These are phyloP conservation scores for Rhynchonycteris naso DNA, from an alignment of 2,797 vertebrate genomes.

Conservation along the genomic window DNA sequence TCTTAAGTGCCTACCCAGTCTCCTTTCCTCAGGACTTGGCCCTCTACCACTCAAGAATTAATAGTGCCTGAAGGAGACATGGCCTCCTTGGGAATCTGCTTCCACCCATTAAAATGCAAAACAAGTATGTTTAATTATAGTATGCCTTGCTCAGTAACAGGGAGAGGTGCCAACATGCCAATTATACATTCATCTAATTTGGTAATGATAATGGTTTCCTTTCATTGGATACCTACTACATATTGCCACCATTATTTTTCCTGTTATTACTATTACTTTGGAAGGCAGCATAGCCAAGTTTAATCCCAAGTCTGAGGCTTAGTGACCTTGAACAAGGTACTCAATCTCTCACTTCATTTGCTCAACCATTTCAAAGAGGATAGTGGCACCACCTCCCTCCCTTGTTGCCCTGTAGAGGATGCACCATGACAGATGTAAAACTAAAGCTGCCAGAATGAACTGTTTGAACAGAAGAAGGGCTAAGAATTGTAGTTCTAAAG, in stretches of 20 bases:
- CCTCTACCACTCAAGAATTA: background rate
- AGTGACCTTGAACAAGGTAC: background rate
- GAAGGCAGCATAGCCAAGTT: constrained; percentile 33
- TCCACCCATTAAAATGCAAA: constrained; percentile 35
- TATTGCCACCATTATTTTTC: constrained; percentile 15
- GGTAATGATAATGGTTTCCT: constrained; percentile 19
- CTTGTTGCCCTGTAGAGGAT: background rate
- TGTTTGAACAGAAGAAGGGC: background rate
- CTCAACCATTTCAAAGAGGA: background rate
- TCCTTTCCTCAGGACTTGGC: background rate
- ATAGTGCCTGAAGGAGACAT: background rate
- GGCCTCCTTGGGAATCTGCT: background rate
- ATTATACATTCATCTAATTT: constrained; percentile 51
- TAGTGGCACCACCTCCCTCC: too few species aligned
- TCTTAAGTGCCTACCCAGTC: background rate
- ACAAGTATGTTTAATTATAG: background rate
- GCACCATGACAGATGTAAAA: background rate
- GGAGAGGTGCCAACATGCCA: background rate
- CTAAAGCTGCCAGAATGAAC: background rate
- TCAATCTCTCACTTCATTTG: background rate
- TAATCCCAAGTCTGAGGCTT: background rate
- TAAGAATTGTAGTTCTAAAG: background rate
- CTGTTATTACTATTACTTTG: constrained; percentile 37
- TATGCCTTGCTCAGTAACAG: background rate
- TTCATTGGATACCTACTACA: constrained; percentile 20